Evolutionary conservation across 2,113 vertebrate species (phyloP).

Genomic region (Balaenoptera acutorostrata): DNA sequence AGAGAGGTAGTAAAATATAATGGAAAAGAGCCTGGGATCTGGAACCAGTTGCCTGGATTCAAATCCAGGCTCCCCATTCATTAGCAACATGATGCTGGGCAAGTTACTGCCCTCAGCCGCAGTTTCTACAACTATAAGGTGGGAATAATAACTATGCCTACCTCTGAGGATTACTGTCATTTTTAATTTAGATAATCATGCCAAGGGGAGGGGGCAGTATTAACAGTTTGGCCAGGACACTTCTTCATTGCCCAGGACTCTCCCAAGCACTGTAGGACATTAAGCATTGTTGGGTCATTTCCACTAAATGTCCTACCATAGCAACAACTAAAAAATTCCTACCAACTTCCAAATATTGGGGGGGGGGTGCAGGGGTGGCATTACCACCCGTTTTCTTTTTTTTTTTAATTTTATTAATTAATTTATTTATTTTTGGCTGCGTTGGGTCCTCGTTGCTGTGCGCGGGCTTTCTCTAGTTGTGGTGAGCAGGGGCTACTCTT

Average conservation of each 20-base stretch:
- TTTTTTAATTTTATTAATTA: too few species aligned
- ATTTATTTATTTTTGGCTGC: too few species aligned
- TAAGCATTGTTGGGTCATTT: neutral
- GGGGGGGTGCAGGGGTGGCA: too few species aligned
- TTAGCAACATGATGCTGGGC: neutral
- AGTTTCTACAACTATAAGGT: neutral
- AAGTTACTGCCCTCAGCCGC: neutral
- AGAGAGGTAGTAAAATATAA: neutral
- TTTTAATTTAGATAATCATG: neutral
- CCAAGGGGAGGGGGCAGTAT: neutral
- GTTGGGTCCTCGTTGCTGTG: too few species aligned
- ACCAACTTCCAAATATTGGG: too few species aligned
- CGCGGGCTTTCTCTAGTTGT: too few species aligned
- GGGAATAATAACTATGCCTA: neutral
- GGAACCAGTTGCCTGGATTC: neutral
- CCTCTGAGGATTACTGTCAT: neutral
- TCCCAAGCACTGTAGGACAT: neutral
- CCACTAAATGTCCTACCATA: too few species aligned
- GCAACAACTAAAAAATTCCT: too few species aligned
- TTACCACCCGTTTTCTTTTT: too few species aligned
- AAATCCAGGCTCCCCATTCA: neutral
- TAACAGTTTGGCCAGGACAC: neutral
- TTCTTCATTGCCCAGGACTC: neutral
- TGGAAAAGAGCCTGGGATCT: neutral
- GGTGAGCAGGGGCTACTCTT: too few species aligned